Percentiles rank a stretch among this genome's conserved stretches.
Evolutionary conservation across 1,140 invertebrate species (phyloP).

Genomic region (Diorhabda sublineata): DNA sequence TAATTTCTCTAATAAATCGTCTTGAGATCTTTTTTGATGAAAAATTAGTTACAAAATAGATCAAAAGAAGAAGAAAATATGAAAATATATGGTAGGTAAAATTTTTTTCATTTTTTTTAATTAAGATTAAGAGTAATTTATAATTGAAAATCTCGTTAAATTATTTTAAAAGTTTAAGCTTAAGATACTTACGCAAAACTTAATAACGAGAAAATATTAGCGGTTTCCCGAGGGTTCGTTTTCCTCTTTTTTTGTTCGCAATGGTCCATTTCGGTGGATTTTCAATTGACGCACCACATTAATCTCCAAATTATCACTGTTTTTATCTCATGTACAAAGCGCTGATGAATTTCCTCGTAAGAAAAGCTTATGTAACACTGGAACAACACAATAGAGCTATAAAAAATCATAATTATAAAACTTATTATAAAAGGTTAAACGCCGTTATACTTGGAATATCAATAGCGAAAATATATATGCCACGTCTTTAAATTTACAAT

Average conservation of each 20-base stretch:
- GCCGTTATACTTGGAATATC: conserved; percentile 4
- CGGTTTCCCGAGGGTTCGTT: conserved; percentile 27
- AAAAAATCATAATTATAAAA: neutral
- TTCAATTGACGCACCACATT: neutral
- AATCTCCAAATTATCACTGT: neutral
- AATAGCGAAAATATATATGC: neutral
- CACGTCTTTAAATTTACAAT: neutral
- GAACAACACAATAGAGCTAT: neutral
- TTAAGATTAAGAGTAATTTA: too few relatives aligned
- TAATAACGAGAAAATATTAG: conserved; percentile 26
- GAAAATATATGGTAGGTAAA: too few relatives aligned
- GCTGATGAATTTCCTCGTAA: neutral
- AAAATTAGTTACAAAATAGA: too few relatives aligned
- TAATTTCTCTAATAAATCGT: too few relatives aligned
- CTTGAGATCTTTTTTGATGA: too few relatives aligned
- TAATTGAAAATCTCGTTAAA: too few relatives aligned
- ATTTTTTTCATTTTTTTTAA: too few relatives aligned
- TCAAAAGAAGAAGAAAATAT: too few relatives aligned
- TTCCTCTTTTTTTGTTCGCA: conserved; percentile 17
- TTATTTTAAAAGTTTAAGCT: too few relatives aligned
- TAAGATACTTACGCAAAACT: conserved; percentile 26
- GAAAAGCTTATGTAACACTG: neutral
- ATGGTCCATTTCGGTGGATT: conserved; percentile 20
- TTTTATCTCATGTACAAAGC: neutral
- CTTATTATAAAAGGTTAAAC: neutral